Percentiles rank a stretch among this genome's conserved stretches.
Conservation (phyloP, 2,888 invertebrate genomes). For the Epinotia demarniana region DNA sequence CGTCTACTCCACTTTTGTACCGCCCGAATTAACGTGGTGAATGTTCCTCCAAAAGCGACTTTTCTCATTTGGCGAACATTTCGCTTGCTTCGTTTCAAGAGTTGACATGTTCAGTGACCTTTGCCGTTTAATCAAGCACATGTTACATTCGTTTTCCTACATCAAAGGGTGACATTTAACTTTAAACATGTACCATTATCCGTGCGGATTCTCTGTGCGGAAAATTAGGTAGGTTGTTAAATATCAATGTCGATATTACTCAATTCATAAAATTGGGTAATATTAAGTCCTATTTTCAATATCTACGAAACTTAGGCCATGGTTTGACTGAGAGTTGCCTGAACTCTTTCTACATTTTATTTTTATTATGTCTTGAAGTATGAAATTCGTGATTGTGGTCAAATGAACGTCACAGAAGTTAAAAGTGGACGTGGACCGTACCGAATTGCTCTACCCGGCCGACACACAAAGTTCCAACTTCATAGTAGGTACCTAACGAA, state of each 20-base stretch:
- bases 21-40: background rate
- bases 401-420: background rate
- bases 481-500: no score
- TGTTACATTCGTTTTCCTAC: conserved; percentile 13
- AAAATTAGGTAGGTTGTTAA: background rate
- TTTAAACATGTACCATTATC: background rate
- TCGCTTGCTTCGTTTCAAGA: conserved; percentile 15
- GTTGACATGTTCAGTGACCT: conserved; percentile 35
- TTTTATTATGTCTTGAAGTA: no score
- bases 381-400: no score
- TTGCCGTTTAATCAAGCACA: conserved; percentile 40
- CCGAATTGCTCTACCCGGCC: background rate
- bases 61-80: conserved; percentile 18
- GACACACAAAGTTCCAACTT: background rate
- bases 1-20: background rate
- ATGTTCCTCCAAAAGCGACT: background rate
- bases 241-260: no score
- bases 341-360: no score
- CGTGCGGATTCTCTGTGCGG: background rate
- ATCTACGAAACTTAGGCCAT: no score
- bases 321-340: no score
- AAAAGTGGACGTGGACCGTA: background rate
- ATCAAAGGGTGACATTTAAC: conserved; percentile 20
- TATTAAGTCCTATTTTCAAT: no score
- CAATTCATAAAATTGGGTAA: no score